A percentile compares a stretch with the other conserved stretches of the same genome.
These are phyloP conservation scores for Megaptera novaeangliae DNA, from an alignment of 2,113 vertebrate genomes.

Conservation along the genomic window DNA sequence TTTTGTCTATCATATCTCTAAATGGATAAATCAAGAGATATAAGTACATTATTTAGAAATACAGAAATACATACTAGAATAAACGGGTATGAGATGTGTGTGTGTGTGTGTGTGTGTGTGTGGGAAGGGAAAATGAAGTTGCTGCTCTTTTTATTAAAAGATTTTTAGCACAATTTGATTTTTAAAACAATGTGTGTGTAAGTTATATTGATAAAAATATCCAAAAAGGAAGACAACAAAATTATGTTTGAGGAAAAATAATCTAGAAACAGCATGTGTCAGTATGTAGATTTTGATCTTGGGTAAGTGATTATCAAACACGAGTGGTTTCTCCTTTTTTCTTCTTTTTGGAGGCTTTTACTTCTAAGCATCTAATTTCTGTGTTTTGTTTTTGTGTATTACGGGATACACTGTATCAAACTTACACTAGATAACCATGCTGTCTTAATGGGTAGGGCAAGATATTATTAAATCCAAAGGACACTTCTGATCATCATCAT, in stretches of 20 bases:
- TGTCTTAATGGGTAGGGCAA: neutral
- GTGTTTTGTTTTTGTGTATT: neutral
- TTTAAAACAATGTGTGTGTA: neutral
- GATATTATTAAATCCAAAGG: neutral
- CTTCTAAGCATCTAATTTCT: neutral
- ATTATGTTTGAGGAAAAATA: neutral
- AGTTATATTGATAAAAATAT: neutral
- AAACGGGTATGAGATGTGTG: neutral
- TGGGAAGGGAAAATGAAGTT: neutral
- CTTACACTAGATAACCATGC: neutral
- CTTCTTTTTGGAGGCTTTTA: neutral
- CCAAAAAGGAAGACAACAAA: neutral
- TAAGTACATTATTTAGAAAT: neutral
- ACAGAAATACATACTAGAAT: neutral
- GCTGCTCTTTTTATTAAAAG: neutral
- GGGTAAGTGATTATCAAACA: neutral
- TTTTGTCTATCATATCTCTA: neutral
- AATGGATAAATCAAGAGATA: neutral
- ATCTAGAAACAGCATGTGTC: neutral
- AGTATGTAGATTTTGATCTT: neutral
- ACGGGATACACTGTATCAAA: neutral
- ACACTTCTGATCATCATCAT: neutral
- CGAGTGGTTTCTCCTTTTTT: neutral
- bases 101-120: neutral
- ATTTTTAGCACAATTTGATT: neutral